These are phyloP conservation scores for Nemopilema nomurai DNA, from an alignment of 30 jellyfish, hydroid and myxozoan species.

Conservation along the genomic window DNA sequence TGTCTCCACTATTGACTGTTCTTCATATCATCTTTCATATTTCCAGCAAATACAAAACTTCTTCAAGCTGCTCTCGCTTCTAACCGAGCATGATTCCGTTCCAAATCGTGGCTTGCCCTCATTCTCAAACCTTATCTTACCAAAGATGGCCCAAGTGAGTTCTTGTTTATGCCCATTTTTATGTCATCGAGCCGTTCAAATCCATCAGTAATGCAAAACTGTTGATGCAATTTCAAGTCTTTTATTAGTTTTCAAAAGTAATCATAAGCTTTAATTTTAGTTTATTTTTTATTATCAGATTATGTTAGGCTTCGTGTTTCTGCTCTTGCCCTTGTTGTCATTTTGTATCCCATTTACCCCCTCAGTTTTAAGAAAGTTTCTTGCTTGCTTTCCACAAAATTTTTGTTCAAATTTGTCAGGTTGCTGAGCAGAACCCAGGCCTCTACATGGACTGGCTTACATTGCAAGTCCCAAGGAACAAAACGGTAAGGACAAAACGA, in stretches of 20 bases:
- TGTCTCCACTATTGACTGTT: too few relatives aligned
- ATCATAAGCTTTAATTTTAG: too few relatives aligned
- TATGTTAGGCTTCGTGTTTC: too few relatives aligned
- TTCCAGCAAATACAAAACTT: conserved; percentile 84
- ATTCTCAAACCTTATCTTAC: conserved; percentile 75
- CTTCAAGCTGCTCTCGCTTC: conserved; percentile 84
- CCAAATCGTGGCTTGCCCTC: conserved; percentile 89
- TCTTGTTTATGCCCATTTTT: neutral
- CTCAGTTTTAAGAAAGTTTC: too few relatives aligned
- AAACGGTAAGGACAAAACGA: too few relatives aligned
- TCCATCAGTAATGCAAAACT: neutral
- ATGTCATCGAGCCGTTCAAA: neutral
- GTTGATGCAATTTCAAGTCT: neutral
- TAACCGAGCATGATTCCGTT: conserved; percentile 82
- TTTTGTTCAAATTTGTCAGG: conserved; percentile 33
- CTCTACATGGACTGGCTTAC: conserved; percentile 96
- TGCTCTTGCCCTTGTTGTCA: neutral
- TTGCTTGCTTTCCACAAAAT: neutral
- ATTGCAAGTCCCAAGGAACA: conserved; percentile 90
- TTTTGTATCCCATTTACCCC: too few relatives aligned
- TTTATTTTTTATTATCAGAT: too few relatives aligned
- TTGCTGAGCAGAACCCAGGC: conserved; percentile 88
- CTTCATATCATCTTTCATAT: too few relatives aligned
- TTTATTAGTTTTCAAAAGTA: neutral
- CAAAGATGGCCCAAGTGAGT: conserved; percentile 87